These are phyloP conservation scores for Lithobates sylvaticus DNA, from an alignment of 2,797 vertebrate species.

Conservation along the genomic window DNA sequence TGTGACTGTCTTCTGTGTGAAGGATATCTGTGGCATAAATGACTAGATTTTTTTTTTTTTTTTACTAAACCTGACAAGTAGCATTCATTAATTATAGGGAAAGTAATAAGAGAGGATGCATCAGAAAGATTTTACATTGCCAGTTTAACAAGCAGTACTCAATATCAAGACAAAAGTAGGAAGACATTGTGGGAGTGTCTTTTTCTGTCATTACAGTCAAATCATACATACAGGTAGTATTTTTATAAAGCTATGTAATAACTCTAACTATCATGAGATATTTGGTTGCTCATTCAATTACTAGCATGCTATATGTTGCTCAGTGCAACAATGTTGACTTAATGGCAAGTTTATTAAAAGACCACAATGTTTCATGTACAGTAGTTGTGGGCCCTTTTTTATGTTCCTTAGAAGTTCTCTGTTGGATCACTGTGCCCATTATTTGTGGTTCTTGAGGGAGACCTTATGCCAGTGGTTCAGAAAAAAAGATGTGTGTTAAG, in stretches of 20 bases:
- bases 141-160: conserved; percentile 55
- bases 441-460: background rate
- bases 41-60: conserved; percentile 58
- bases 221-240: conserved; percentile 1
- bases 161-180: conserved; percentile 55
- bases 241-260: background rate
- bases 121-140: conserved; percentile 52
- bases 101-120: conserved; percentile 60
- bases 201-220: conserved; percentile 13
- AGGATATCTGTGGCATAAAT: conserved; percentile 63
- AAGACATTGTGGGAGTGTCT: conserved; percentile 17
- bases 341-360: background rate
- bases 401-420: background rate
- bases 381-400: background rate
- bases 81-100: conserved; percentile 64
- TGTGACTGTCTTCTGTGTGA: conserved; percentile 61
- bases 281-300: background rate
- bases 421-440: no score
- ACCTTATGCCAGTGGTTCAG: background rate
- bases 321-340: background rate
- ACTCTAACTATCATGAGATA: background rate
- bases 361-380: background rate
- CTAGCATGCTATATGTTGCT: background rate
- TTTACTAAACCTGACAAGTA: conserved; percentile 59
- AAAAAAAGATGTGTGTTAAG: no score